These are phyloP conservation scores for Bombylius discolor DNA, from an alignment of 2,888 invertebrate genomes.

Conservation along the genomic window DNA sequence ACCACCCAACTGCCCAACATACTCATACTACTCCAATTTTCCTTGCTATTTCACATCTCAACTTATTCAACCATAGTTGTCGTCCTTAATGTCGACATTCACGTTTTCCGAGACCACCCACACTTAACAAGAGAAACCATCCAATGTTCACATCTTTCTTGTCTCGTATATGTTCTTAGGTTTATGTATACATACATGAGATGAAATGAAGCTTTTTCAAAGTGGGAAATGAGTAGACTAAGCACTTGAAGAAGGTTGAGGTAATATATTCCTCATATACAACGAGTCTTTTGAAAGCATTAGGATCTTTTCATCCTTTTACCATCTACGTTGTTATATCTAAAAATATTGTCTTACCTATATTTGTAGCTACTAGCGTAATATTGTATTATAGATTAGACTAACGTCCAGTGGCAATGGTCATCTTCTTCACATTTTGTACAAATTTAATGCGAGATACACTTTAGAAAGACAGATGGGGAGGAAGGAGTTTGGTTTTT, in stretches of 20 bases:
- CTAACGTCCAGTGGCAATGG: slow-evolving; percentile 3
- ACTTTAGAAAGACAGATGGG: slow-evolving; percentile 4
- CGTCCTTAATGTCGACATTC: slow-evolving; percentile 8
- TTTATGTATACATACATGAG: slow-evolving; percentile 1
- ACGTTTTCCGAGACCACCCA: slow-evolving; percentile 13
- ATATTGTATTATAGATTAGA: no score
- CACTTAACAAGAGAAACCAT: slow-evolving; percentile 8
- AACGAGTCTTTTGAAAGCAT: slow-evolving; percentile 5
- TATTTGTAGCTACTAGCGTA: no score
- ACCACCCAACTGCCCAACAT: slow-evolving; percentile 16
- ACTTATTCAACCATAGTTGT: slow-evolving; percentile 1
- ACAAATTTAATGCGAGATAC: slow-evolving; percentile 11
- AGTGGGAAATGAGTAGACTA: slow-evolving; percentile 7
- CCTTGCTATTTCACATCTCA: slow-evolving; percentile 4
- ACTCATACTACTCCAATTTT: slow-evolving; percentile 25
- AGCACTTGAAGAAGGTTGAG: slow-evolving; percentile 4
- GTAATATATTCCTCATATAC: slow-evolving; percentile 13
- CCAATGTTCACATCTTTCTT: slow-evolving; percentile 9
- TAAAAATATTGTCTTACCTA: slow-evolving; percentile 3
- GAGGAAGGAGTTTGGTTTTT: slow-evolving; percentile 3
- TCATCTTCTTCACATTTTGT: slow-evolving; percentile 10
- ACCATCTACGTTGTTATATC: slow-evolving; percentile 8
- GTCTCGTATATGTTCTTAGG: slow-evolving; percentile 4
- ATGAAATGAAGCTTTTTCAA: slow-evolving; percentile 10
- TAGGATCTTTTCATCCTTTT: slow-evolving; percentile 6